Evolutionary conservation across 2,888 invertebrate genomes (phyloP).

Genomic region (Odontocolon sp.): DNA sequence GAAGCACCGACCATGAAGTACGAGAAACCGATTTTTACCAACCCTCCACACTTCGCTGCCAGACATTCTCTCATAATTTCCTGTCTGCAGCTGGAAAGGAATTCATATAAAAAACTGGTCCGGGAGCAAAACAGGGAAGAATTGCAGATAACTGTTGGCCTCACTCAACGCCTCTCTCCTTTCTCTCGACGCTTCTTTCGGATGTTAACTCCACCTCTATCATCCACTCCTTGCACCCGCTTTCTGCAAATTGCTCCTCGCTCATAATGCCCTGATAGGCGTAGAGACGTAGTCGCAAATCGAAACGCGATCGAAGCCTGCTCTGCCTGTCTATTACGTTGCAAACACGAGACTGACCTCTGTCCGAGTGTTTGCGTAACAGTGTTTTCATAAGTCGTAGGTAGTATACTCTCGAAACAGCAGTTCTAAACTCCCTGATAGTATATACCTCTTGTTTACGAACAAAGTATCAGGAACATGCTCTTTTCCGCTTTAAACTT

Average conservation of each 20-base stretch:
- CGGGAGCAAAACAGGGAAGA: background rate
- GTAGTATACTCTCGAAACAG: too few relatives aligned
- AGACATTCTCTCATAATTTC: too few relatives aligned
- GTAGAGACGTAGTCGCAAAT: constrained; percentile 68
- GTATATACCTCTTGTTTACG: too few relatives aligned
- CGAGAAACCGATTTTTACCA: too few relatives aligned
- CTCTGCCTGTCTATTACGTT: background rate
- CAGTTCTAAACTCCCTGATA: too few relatives aligned
- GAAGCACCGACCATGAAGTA: background rate
- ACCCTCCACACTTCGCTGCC: too few relatives aligned
- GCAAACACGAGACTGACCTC: background rate
- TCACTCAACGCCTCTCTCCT: constrained; percentile 2
- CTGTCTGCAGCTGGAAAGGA: background rate
- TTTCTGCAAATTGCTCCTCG: constrained; percentile 76
- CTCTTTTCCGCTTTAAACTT: too few relatives aligned
- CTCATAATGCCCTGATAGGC: constrained; percentile 76
- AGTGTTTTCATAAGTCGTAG: too few relatives aligned
- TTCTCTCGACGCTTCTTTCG: constrained; percentile 64
- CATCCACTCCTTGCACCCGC: constrained; percentile 78
- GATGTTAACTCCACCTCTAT: constrained; percentile 76
- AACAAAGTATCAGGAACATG: too few relatives aligned
- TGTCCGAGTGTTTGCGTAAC: background rate
- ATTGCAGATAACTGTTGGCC: background rate
- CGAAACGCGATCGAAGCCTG: constrained; percentile 48
- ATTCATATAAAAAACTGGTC: background rate